Percentiles rank a stretch among this genome's conserved stretches.
phyloP scores from a whole-genome alignment of 2,888 invertebrate genomes.

The Aporophyla nigra region DNA sequence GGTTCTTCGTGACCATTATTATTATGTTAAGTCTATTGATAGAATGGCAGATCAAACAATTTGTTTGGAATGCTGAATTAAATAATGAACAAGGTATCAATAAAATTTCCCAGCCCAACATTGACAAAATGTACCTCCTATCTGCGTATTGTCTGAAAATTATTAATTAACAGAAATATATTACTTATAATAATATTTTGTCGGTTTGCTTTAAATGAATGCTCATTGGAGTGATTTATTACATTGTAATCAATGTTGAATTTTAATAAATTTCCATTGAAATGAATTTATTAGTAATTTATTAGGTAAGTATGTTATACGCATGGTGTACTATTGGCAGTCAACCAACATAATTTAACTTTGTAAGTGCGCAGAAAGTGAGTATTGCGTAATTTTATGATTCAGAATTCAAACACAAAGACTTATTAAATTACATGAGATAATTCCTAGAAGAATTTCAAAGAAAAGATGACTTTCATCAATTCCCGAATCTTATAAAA shows the following conservation, averaged over 20 bases:
- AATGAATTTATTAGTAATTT: conserved; percentile 13
- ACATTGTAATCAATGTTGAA: conserved; percentile 14
- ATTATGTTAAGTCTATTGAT: background rate
- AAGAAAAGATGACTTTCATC: no score
- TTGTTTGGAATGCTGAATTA: background rate
- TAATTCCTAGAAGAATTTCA: no score
- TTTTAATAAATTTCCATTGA: conserved; percentile 10
- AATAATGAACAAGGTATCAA: background rate
- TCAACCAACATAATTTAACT: background rate
- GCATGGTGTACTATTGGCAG: conserved; percentile 2
- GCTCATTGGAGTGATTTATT: conserved; percentile 24
- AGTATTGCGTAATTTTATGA: background rate
- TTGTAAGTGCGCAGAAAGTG: background rate
- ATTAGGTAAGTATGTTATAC: background rate
- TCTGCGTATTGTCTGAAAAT: background rate
- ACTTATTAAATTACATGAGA: no score
- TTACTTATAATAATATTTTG: background rate
- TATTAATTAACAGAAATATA: conserved; percentile 8
- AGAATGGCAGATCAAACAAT: background rate
- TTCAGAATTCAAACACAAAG: background rate
- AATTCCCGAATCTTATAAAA: no score
- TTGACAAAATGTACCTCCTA: no score
- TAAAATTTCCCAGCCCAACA: background rate
- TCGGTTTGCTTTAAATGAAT: background rate
- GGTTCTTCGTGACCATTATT: background rate